phyloP scores from a whole-genome alignment of 2,113 vertebrate species.

The Setophaga petechia region DNA sequence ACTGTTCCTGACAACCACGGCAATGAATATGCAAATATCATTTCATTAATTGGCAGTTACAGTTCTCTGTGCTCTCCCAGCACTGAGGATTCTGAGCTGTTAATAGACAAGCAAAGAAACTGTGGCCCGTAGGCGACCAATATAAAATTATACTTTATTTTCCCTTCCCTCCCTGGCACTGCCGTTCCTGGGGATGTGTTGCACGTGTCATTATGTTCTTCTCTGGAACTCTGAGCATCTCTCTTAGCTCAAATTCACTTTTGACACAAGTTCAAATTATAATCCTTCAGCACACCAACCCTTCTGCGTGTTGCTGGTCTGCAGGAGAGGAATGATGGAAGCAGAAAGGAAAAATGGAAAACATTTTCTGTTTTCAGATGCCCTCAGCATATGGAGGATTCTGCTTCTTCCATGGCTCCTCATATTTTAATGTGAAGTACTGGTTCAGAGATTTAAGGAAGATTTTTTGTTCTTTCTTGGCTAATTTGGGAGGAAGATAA shows the following conservation, averaged over 20 bases:
- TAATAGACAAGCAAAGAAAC: background rate
- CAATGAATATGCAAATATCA: background rate
- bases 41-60: background rate
- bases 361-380: background rate
- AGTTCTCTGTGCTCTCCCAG: background rate
- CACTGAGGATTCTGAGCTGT: background rate
- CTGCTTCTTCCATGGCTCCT: background rate
- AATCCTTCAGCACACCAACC: background rate
- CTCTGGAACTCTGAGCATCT: background rate
- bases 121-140: fast-evolving
- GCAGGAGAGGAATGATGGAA: background rate
- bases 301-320: background rate
- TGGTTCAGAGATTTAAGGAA: background rate
- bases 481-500: background rate
- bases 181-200: background rate
- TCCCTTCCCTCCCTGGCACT: background rate
- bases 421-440: background rate
- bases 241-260: background rate
- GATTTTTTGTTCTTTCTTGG: background rate
- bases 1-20: background rate
- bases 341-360: background rate
- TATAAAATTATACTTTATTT: background rate
- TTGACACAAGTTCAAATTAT: background rate
- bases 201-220: background rate
- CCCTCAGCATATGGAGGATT: background rate